These are phyloP conservation scores for Atopsyche davidsoni DNA, from an alignment of 1,140 invertebrate species.

Conservation along the genomic window DNA sequence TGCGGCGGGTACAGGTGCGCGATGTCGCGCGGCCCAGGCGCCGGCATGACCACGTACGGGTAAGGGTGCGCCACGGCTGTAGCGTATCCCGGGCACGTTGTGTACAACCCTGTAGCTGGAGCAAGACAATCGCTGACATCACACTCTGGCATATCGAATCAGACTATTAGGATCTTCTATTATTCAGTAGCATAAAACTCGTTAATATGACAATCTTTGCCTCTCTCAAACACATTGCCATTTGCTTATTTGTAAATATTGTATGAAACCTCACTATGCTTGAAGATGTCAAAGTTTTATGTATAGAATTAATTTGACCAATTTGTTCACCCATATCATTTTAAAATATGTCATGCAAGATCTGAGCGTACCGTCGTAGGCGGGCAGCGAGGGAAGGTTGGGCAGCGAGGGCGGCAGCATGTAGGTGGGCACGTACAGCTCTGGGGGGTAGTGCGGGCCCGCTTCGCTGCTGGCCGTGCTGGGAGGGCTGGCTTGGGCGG, in stretches of 20 bases:
- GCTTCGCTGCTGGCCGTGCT: not conserved
- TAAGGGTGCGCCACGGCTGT: slow-evolving; percentile 15
- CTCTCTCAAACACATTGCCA: too few relatives aligned
- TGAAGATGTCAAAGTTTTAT: not conserved
- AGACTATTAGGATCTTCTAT: not conserved
- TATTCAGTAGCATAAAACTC: too few relatives aligned
- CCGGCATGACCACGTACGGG: slow-evolving; percentile 19
- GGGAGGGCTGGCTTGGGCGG: slow-evolving; percentile 16
- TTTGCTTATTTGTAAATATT: too few relatives aligned
- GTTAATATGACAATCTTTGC: too few relatives aligned
- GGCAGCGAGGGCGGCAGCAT: not conserved
- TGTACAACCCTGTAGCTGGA: slow-evolving; percentile 28
- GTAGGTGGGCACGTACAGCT: not conserved
- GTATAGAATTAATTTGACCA: not conserved
- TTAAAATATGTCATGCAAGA: not conserved
- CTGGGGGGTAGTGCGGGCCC: not conserved
- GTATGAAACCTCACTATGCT: too few relatives aligned
- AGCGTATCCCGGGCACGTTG: slow-evolving; percentile 27
- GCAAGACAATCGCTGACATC: slow-evolving; percentile 5
- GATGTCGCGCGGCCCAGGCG: not conserved
- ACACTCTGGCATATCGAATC: not conserved
- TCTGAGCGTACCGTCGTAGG: slow-evolving; percentile 28
- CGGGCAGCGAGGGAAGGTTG: slow-evolving; percentile 18
- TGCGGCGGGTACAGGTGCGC: slow-evolving; percentile 5
- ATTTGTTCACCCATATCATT: not conserved